Evolutionary conservation across 2,888 invertebrate genomes (phyloP).

Genomic region (Pterobdella sp.): DNA sequence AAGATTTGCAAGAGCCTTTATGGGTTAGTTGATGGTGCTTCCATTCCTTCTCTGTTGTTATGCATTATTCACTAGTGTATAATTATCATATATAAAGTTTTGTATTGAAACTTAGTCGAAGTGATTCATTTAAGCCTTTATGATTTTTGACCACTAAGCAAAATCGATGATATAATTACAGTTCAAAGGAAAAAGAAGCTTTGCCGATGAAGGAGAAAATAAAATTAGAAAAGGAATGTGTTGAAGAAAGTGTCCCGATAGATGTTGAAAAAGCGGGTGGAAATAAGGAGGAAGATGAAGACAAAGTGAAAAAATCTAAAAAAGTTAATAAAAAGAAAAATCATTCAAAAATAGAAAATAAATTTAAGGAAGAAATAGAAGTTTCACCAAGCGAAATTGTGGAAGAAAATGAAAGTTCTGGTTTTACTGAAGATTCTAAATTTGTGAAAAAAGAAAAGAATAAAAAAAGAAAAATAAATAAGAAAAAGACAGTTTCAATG

Average conservation of each 20-base stretch:
- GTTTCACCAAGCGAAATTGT: conserved; percentile 41
- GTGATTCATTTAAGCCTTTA: background rate
- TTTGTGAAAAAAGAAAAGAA: conserved; percentile 40
- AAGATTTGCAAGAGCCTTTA: conserved; percentile 56
- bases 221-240: too few species aligned
- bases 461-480: conserved; percentile 38
- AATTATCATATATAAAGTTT: too few species aligned
- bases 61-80: background rate
- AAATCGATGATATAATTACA: background rate
- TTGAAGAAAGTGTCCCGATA: too few species aligned
- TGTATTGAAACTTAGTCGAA: background rate
- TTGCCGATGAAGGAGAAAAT: background rate
- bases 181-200: background rate
- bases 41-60: background rate
- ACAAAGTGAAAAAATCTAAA: background rate
- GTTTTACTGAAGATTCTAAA: background rate
- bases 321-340: background rate
- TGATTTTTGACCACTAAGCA: background rate
- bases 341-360: background rate
- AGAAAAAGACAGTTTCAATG: conserved; percentile 44
- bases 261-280: too few species aligned
- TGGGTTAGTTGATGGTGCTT: background rate
- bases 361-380: conserved; percentile 34
- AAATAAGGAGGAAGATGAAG: background rate
- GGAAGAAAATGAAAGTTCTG: conserved; percentile 31